Conservation (phyloP, 2,113 vertebrate genomes). For the Saccopteryx leptura region DNA sequence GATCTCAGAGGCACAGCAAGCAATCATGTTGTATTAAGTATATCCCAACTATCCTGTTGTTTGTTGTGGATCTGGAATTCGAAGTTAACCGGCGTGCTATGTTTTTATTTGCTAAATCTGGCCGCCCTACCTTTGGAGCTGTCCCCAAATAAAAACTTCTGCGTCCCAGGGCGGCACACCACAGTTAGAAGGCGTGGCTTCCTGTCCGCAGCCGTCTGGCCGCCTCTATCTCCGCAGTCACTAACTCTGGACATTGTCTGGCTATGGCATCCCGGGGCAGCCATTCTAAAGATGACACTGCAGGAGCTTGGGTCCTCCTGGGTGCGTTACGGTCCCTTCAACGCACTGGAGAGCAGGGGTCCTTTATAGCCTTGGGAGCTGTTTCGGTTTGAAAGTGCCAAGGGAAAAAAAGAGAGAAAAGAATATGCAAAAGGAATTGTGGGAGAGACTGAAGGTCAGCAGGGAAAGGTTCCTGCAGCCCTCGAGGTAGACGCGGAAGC, state of each 20-base stretch:
- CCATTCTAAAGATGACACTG: fast-evolving
- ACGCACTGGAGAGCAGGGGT: not conserved
- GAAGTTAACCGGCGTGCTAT: fast-evolving
- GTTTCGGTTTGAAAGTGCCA: not conserved
- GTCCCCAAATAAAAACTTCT: not conserved
- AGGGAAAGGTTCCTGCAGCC: not conserved
- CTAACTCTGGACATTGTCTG: not conserved
- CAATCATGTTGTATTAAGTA: not conserved
- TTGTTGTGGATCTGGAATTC: not conserved
- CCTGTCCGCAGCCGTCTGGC: fast-evolving
- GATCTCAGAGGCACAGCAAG: not conserved
- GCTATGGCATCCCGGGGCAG: fast-evolving
- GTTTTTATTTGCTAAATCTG: not conserved
- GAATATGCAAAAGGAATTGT: not conserved
- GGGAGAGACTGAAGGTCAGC: not conserved
- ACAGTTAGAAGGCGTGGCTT: fast-evolving
- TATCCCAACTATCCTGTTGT: fast-evolving
- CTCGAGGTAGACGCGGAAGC: not conserved
- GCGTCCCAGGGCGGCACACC: fast-evolving
- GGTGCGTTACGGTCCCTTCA: not conserved
- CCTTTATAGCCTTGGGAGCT: not conserved
- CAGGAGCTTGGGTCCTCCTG: not conserved
- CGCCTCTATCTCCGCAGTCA: not conserved
- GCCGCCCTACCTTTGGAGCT: not conserved
- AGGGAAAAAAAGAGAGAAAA: not conserved